Evolutionary conservation across 2,888 invertebrate species (phyloP), one percentile per base, ranked within the genome.

Genomic region (Megaustenia siamemsis): DNA sequence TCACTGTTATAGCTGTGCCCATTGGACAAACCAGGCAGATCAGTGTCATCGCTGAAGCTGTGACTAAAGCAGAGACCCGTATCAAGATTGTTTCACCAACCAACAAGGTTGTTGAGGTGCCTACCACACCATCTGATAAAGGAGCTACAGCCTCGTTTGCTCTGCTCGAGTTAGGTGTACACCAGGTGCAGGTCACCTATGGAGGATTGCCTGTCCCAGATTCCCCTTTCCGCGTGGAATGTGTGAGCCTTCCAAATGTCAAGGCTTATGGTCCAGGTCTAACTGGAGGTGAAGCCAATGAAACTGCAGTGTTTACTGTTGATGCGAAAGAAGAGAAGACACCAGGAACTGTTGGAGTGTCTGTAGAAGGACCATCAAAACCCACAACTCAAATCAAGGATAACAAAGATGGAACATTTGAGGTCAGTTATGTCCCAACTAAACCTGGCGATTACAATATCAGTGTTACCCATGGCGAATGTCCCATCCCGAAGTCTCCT

Each of bases 311-410:
- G 91, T 97, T 97, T 92, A 95, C 96, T 91, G 97, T 97, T 88
- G 97, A 97, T 93, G 97, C 97, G 0, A 95, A 97, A 81, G 96
- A 96, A 53, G 97, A 96, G 1, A 97, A 97, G 3, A 96, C 96
- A 2, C 96, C 96, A 90, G 93, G 93, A 10, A 92, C 91, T n/a
- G 89, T 94, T 18, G 93, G 93, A 21, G 92, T 94, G 15, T 92
- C 93, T 60, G 90, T 93, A n/a, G 93, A 94, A 86, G 94, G 94
- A 24, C 94, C 94, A 6, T 89, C 90, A 24, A 93, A 94, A 88
- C 92, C 94, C 40, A 92, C 91, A 88, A 93, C 94, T 73, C 92
- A 94, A 35, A 93, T 92, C 86, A 88, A 90, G 82, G 94, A 94
- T 87, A 92, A 92, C 85, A 93, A 93, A 56, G 92, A 94, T 87